Conservation (phyloP, 1,140 invertebrate genomes). For the Drosophila athabasca region DNA sequence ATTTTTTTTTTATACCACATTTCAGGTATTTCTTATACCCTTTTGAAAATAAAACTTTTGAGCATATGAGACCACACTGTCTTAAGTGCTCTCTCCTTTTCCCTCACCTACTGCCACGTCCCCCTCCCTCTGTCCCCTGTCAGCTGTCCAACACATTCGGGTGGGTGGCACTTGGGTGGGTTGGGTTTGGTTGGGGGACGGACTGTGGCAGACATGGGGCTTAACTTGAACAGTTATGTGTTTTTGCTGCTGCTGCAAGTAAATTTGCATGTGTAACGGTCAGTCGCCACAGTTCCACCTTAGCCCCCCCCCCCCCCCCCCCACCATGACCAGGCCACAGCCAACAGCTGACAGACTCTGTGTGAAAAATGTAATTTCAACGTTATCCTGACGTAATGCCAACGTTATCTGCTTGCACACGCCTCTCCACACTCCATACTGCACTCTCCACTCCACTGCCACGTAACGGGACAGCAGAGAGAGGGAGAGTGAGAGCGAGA, state of each 20-base stretch:
- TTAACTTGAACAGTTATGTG: conserved; percentile 70
- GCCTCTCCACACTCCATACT: conserved; percentile 16
- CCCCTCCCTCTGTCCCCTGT: neutral
- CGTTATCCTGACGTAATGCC: conserved; percentile 79
- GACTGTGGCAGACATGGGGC: conserved; percentile 43
- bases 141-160: too few relatives aligned
- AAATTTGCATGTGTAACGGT: conserved; percentile 76
- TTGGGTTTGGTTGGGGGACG: neutral
- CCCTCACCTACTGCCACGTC: too few relatives aligned
- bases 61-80: too few relatives aligned
- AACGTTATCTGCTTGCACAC: conserved; percentile 77
- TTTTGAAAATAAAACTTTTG: too few relatives aligned
- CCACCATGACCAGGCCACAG: conserved; percentile 13
- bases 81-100: neutral
- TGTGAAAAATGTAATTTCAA: conserved; percentile 81
- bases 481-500: conserved; percentile 1
- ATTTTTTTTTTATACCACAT: too few relatives aligned
- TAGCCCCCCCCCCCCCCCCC: neutral
- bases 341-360: conserved; percentile 53
- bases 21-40: too few relatives aligned
- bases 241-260: conserved; percentile 57
- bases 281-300: conserved; percentile 31
- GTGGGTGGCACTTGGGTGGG: neutral
- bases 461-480: neutral
- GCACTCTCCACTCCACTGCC: neutral